Evolutionary conservation across 2,113 vertebrate species (phyloP), one percentile per base, ranked within the genome.

Genomic region (Plectropomus leopardus): DNA sequence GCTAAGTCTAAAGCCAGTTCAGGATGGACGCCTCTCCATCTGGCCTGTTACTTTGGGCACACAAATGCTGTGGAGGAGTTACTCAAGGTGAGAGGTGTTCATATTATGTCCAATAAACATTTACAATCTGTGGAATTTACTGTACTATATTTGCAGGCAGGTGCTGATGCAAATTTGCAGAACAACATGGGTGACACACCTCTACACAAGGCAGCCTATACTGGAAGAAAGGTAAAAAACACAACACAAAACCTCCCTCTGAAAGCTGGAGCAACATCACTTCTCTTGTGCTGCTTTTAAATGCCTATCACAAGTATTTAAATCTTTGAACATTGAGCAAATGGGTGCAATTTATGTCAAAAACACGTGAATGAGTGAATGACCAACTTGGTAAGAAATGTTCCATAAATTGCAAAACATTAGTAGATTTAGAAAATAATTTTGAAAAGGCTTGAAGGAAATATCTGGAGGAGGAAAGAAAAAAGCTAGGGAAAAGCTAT

Each of bases 1-100:
- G 97, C 96, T 61, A 92, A 84, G 88, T 94, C 87, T 78, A 96
- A 96, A 79, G 95, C 91, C 81, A 96, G 94, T 53, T 78, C 94
- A 76, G 97, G 97, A 45, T 99, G 98, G 97, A 97, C 97, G 3
- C 89, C 97, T 42, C 96, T 98, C 80, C 98, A 99, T 58, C 93
- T 98, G 84, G 96, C 96, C 4, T 96, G 96, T 85, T 96, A 96
- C 89, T 97, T 95, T 80, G 98, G 97, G 82, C 96, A 97, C 86
- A 93, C 83, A 67, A 89, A 93, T 83, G 96, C 97, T 68, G 97
- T 96, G 50, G 95, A 97, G 74, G 96, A 96, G 90, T 86, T 99
- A 47, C 93, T 99, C 50, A 96, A 97, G 96, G 97, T 99, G 85
- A 61, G 68, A 66, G 32, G 23, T 44, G 24, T 50, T 8, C 32